Evolutionary conservation across 2,113 vertebrate genomes (phyloP).

Genomic region (Picathartes gymnocephalus): DNA sequence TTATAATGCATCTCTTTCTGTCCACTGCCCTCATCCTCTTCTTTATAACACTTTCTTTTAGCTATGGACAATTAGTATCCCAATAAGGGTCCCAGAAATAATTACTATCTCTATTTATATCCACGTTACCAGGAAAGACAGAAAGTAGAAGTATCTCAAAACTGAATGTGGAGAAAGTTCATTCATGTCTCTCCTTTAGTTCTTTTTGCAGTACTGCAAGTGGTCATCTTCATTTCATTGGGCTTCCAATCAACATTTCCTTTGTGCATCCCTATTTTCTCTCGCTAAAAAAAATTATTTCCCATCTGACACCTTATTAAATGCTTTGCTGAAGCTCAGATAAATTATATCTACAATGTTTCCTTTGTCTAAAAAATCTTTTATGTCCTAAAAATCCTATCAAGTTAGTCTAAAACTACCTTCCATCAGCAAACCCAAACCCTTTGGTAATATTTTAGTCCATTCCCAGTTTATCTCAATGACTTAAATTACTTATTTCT

Average conservation of each 20-base stretch:
- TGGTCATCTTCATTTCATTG: background rate
- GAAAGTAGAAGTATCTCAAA: background rate
- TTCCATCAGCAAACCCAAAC: background rate
- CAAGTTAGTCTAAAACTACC: background rate
- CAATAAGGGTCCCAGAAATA: background rate
- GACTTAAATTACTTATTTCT: background rate
- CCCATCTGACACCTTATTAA: slow-evolving; percentile 17
- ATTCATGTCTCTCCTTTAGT: background rate
- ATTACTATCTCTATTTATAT: background rate
- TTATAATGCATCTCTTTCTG: background rate
- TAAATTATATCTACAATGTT: slow-evolving; percentile 21
- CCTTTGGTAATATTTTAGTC: background rate
- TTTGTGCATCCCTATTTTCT: background rate
- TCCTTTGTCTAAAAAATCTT: slow-evolving; percentile 42
- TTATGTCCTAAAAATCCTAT: background rate
- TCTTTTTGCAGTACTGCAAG: background rate
- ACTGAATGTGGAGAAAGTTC: background rate
- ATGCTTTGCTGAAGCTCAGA: slow-evolving; percentile 26
- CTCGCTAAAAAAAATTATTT: background rate
- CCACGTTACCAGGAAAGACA: background rate
- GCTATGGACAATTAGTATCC: background rate
- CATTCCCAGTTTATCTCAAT: background rate
- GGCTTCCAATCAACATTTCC: background rate
- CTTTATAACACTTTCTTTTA: background rate
- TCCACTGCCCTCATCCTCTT: background rate